A percentile compares a stretch with the other conserved stretches of the same genome.
These are phyloP conservation scores for Bombus impatiens DNA, from an alignment of 1,140 invertebrate genomes.

Conservation along the genomic window DNA sequence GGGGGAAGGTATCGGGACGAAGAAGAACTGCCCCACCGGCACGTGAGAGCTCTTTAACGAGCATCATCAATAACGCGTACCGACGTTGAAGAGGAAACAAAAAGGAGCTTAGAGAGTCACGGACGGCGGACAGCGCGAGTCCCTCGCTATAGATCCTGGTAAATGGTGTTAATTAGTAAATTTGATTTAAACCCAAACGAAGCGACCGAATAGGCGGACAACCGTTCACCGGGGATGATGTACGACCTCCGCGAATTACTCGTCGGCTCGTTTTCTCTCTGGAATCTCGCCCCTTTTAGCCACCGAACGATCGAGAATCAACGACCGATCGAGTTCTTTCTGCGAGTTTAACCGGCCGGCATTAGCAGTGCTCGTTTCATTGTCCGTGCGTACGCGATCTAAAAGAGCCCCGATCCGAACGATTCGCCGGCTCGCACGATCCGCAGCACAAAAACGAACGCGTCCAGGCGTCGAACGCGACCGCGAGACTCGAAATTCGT, in stretches of 20 bases:
- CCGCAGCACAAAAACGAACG: not conserved
- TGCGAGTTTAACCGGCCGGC: not conserved
- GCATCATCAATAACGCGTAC: conserved; percentile 73
- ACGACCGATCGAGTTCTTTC: not conserved
- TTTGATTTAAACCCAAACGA: conserved; percentile 71
- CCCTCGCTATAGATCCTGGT: conserved; percentile 66
- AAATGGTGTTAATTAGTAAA: conserved; percentile 75
- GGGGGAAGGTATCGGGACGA: conserved; percentile 51
- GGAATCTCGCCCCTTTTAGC: conserved; percentile 45
- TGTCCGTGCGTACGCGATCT: too few relatives aligned
- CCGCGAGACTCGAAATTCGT: conserved; percentile 11
- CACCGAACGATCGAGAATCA: conserved; percentile 23
- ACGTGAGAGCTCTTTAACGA: conserved; percentile 72
- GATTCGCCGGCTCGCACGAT: too few relatives aligned
- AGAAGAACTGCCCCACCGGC: conserved; percentile 68
- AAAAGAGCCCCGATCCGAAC: too few relatives aligned
- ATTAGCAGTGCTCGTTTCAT: not conserved
- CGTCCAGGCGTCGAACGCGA: not conserved
- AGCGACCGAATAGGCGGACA: conserved; percentile 69
- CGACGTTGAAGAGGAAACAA: conserved; percentile 69
- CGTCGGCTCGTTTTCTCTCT: conserved; percentile 33
- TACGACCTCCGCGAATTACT: conserved; percentile 66
- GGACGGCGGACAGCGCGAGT: conserved; percentile 57
- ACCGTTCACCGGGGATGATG: conserved; percentile 62
- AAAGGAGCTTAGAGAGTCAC: conserved; percentile 57